Percentiles rank a stretch among this genome's conserved stretches.
These are phyloP conservation scores for Camelus bactrianus DNA, from an alignment of 2,113 vertebrate genomes.

Conservation along the genomic window DNA sequence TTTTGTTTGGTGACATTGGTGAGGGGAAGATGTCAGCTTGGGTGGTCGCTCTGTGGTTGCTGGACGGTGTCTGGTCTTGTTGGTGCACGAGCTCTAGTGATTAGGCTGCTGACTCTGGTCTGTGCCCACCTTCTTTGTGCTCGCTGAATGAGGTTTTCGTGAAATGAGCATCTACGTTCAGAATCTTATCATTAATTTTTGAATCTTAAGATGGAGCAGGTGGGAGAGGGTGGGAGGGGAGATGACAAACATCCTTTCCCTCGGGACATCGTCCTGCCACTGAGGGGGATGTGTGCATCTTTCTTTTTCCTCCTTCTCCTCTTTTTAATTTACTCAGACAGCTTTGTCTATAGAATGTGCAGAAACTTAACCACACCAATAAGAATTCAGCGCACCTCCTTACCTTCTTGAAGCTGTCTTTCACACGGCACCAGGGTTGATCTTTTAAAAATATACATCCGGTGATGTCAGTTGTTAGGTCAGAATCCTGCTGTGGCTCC, in stretches of 20 bases:
- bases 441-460: neutral
- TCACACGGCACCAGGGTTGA: neutral
- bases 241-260: neutral
- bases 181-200: neutral
- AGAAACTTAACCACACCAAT: neutral
- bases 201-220: neutral
- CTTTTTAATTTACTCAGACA: neutral
- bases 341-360: neutral
- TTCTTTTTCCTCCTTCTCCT: neutral
- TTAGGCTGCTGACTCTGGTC: neutral
- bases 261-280: neutral
- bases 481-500: neutral
- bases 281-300: neutral
- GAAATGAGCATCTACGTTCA: neutral
- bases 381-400: neutral
- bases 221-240: neutral
- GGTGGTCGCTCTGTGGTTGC: neutral
- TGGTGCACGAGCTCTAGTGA: neutral
- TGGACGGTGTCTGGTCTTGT: neutral
- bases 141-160: neutral
- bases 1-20: neutral
- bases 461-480: neutral
- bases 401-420: conserved; percentile 3
- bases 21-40: neutral
- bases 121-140: neutral